These are phyloP conservation scores for Saimiri boliviensis DNA, from an alignment of 2,113 vertebrate species.

Conservation along the genomic window DNA sequence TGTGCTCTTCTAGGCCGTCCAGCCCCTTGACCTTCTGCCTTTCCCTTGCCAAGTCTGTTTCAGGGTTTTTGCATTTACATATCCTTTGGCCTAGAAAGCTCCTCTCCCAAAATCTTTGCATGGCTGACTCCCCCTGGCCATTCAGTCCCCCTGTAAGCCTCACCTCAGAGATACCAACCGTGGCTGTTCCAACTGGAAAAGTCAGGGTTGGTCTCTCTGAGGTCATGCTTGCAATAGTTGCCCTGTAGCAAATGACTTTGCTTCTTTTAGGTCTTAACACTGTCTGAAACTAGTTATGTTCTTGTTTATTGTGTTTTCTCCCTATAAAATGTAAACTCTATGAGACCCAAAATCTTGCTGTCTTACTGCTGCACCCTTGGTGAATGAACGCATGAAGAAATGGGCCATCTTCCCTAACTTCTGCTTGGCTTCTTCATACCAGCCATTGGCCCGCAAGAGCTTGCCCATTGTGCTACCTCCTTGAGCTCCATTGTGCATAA, in stretches of 20 bases:
- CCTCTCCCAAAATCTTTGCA: background rate
- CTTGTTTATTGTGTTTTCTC: background rate
- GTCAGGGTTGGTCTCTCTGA: no score
- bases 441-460: background rate
- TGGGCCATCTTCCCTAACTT: background rate
- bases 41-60: background rate
- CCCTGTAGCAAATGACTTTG: background rate
- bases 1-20: background rate
- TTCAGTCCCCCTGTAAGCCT: background rate
- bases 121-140: background rate
- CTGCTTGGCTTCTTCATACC: background rate
- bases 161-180: background rate
- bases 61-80: background rate
- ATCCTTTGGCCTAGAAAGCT: background rate
- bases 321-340: background rate
- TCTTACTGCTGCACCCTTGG: background rate
- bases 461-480: background rate
- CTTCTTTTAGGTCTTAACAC: background rate
- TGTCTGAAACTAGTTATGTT: background rate
- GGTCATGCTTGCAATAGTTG: no score
- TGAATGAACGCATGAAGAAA: background rate
- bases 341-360: background rate
- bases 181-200: no score
- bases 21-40: background rate
- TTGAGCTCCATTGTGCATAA: background rate